Evolutionary conservation across 2,797 vertebrate genomes (phyloP), one percentile per base, ranked within the genome.

Genomic region (Sebastes reedi): DNA sequence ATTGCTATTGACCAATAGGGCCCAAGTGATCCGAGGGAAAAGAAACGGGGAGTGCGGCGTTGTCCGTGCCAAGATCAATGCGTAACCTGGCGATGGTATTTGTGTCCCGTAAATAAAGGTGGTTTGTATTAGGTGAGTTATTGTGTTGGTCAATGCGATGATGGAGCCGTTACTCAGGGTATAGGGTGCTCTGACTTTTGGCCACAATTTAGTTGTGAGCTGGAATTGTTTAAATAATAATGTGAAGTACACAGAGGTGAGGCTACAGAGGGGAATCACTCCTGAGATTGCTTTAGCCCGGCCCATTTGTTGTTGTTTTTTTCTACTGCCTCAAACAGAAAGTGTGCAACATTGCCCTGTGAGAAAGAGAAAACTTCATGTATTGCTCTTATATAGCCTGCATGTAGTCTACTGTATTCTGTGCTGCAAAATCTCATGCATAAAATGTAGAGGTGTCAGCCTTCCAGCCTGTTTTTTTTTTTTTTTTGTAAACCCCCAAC

Each of bases 1-100:
- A 93, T 93, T 94, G 87, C 89, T 93, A 94, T 92, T 94, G 93
- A 95, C 92, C 93, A 92, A 91, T 60, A 75, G 84, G 27, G 71
- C 59, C 78, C 74, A 30, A 79, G 86, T 80, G 91, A 81, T 91
- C 88, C 68, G 39, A 77, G 62, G 75, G 83, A 94, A 94, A 94
- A 90, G 71, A 93, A 89, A 92, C 69, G 10, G 61, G 61, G 87
- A 80, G 87, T 11, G 30, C 3, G 8, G 67, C 60, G 30, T 84
- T 84, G 88, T 88, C 88, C 18, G 9, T 77, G 62, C 83, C 76
- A 86, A 90, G 83, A 86, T 92, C 86, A 90, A 90, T 91, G 84
- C 32, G 52, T 81, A 85, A 89, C 86, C 78, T 30, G 46, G 42
- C 12, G 4, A 73, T 68, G 61, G 27, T 60, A 34, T 85, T 81